Evolutionary conservation across 2,888 invertebrate genomes (phyloP), one percentile per base, ranked within the genome.

Genomic region (Phania funesta): DNA sequence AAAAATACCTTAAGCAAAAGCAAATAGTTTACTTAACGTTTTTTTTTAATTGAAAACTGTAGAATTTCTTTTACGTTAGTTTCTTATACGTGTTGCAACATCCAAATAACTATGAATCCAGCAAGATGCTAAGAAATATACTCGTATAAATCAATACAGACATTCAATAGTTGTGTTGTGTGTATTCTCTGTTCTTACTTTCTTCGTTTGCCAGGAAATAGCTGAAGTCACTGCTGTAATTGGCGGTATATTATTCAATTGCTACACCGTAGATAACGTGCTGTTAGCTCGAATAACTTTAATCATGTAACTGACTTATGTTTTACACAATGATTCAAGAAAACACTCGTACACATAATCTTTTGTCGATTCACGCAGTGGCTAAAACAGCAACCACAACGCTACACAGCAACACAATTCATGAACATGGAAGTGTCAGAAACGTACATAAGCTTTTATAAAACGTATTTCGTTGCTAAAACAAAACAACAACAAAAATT

Each of bases 11-110:
- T 54, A 24, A 29, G 44, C 18, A 41, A 58, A 38, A 22, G 24
- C 29, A 75, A 60, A 76, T 54, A 46, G 52, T 68, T 76, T 60
- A 35, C 52, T 60, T 52, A 68, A 68, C 32, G 52, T 46, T 65
- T 70, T 80, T 70, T 80, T 74, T 75, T 70, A 80, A 80, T 75
- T 80, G 80, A 75, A 80, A 80, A 80, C 68, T 70, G 24, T 56
- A 64, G n/a, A 80, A 56, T 35, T 41, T 54, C 20, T 18, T 58
- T 29, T 41, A 1, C 16, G 26, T 13, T n/a, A 20, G 8, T 22
- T 29, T 41, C 7, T 16, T 16, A 3, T 48, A 71, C 71, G 48
- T 71, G 71, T 46, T 70, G 32, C 46, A 35, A 20, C 6, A 13
- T 13, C 9, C 38, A n/a, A 38, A 18, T 54, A 38, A 26, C 35